Conservation (phyloP, 2,888 invertebrate genomes). For the Cyclophora punctaria region DNA sequence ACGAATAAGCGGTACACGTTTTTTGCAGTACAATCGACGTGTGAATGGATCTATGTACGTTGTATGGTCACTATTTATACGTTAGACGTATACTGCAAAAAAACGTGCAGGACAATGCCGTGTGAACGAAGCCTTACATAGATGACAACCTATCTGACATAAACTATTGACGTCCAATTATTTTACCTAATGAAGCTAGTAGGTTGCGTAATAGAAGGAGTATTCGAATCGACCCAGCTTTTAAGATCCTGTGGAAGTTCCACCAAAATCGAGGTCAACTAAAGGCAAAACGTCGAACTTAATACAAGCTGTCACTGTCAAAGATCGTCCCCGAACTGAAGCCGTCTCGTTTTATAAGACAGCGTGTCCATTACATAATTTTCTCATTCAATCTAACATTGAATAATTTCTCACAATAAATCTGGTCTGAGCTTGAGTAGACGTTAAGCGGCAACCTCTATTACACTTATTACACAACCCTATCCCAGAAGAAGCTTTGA, state of each 20-base stretch:
- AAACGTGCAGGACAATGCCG: too few species aligned
- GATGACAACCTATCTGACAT: too few species aligned
- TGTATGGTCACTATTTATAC: too few species aligned
- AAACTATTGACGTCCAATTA: too few species aligned
- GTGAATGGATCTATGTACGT: too few species aligned
- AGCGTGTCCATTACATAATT: not conserved
- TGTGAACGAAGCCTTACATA: too few species aligned
- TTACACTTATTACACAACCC: conserved; percentile 12
- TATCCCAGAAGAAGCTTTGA: conserved; percentile 4
- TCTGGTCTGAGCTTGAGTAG: not conserved
- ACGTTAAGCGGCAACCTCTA: conserved; percentile 15
- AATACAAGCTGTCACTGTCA: not conserved
- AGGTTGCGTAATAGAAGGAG: not conserved
- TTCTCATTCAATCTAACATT: not conserved
- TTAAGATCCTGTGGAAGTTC: not conserved
- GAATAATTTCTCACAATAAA: not conserved
- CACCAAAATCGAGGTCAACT: not conserved
- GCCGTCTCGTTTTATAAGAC: not conserved
- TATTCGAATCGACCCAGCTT: not conserved
- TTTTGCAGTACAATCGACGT: too few species aligned
- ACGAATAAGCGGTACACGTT: too few species aligned
- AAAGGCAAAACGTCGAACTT: not conserved
- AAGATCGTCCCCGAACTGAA: not conserved
- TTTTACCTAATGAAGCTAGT: too few species aligned
- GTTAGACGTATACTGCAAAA: too few species aligned